Base-by-base conservation (phyloP, 2,888 invertebrate species). In the Nipponacmea schrenckii region DNA sequence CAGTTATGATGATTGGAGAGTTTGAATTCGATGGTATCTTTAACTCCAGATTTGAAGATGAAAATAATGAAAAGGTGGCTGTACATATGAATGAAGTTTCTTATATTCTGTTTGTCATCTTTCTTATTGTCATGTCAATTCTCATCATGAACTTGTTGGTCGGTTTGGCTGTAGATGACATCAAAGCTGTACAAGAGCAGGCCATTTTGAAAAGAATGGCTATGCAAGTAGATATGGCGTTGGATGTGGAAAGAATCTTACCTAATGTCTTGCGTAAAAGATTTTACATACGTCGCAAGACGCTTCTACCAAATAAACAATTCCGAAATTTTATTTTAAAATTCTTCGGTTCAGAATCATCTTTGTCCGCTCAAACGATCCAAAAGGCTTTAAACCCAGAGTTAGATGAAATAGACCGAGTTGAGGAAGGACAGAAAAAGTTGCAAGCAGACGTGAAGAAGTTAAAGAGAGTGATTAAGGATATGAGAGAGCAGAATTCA, bases 141-240 rank as follows among this genome's bases (percentile, higher is more conserved):
- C 80, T 89, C 73, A 85, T 88, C 80, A 88, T 88, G 88, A 89
- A 89, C 83, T 84, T 89, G 74, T 84, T 89, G 76, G 90, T 90
- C 74, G 91, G 91, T 85, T 81, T 91, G 82, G 91, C 91, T 74
- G 91, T 91, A 46, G 91, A 91, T 80, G 91, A 91, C 83, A 91
- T 91, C 78, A 90, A 90, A 77, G 89, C 87, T 62, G 90, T 91
- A 20, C 90, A 91, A 78, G 90, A 90, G 65, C 87, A 90, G 76
- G 91, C 91, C 24, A 89, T 87, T 15, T 84, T 91, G 17, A 89
- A 88, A 76, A 82, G 88, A 66, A 81, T 87, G 79, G 87, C 86
- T 71, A 88, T 88, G 88, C 86, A 87, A 84, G 89, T 90, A 39
- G 88, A 90, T 74, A 79, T 90, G 72, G 89, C 88, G 7, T 77